Conservation (phyloP, 2,113 vertebrate genomes). For the Craseonycteris thonglongyai region DNA sequence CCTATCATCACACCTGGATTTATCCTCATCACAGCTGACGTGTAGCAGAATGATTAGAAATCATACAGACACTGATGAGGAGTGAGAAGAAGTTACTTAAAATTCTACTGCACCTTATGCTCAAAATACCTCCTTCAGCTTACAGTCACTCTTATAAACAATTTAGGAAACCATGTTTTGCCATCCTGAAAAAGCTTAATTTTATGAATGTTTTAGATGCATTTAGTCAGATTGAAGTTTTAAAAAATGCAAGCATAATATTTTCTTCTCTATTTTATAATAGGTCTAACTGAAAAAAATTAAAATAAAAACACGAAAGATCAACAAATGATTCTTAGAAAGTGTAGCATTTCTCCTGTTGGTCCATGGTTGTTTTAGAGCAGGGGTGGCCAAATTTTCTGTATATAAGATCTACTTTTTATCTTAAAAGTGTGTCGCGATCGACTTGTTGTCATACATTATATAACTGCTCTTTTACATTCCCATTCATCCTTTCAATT, state of each 20-base stretch:
- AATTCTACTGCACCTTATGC: constrained; percentile 56
- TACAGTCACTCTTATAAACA: constrained; percentile 42
- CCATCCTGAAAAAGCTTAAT: constrained; percentile 57
- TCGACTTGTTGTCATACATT: no score
- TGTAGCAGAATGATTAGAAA: constrained; percentile 56
- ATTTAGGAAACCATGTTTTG: constrained; percentile 23
- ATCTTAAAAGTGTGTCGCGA: no score
- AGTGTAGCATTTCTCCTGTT: neutral
- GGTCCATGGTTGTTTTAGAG: neutral
- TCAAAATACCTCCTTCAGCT: constrained; percentile 45
- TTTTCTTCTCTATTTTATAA: constrained; percentile 36
- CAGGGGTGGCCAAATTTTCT: no score
- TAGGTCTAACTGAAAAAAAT: constrained; percentile 40
- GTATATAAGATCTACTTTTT: no score
- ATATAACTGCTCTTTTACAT: no score
- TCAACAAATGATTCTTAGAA: constrained; percentile 28
- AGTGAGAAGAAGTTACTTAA: constrained; percentile 64
- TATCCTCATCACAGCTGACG: constrained; percentile 50
- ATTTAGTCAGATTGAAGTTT: constrained; percentile 40
- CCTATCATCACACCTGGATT: constrained; percentile 55
- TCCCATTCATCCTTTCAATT: no score
- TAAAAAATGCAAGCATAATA: constrained; percentile 41
- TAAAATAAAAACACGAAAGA: constrained; percentile 3
- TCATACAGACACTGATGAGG: constrained; percentile 55
- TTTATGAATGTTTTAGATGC: constrained; percentile 67